These are phyloP conservation scores for Synanthedon vespiformis DNA, from an alignment of 2,888 invertebrate genomes.

Conservation along the genomic window DNA sequence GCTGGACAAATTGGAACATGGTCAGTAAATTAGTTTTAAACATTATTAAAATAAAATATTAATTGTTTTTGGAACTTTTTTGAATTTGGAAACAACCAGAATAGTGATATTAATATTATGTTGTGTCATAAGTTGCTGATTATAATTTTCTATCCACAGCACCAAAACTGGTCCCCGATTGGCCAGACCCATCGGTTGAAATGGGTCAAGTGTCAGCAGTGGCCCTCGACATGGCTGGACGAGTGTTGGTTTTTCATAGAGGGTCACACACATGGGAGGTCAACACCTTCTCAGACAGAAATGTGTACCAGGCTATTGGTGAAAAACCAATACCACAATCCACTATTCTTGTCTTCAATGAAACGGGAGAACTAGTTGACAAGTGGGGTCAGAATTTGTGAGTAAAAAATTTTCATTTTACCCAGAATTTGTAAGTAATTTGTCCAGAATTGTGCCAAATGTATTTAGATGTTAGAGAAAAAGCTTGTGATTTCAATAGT, in stretches of 20 bases:
- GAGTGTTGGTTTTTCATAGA: slow-evolving; percentile 86
- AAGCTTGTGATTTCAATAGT: background rate
- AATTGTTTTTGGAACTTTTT: too few relatives aligned
- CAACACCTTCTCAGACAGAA: slow-evolving; percentile 67
- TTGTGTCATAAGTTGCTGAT: too few relatives aligned
- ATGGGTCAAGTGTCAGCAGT: slow-evolving; percentile 87
- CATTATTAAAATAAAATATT: too few relatives aligned
- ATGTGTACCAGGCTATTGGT: slow-evolving; percentile 66
- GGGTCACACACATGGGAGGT: slow-evolving; percentile 75
- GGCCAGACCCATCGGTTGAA: slow-evolving; percentile 66
- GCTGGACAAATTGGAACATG: slow-evolving; percentile 36
- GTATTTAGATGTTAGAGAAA: background rate
- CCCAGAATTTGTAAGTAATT: background rate
- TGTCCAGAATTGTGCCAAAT: too few relatives aligned
- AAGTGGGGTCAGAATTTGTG: slow-evolving; percentile 79
- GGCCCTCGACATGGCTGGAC: slow-evolving; percentile 78
- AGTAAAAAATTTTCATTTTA: slow-evolving; percentile 25
- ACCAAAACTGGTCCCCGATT: slow-evolving; percentile 64
- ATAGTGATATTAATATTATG: too few relatives aligned
- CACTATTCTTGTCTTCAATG: slow-evolving; percentile 75
- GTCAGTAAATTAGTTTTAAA: slow-evolving; percentile 16
- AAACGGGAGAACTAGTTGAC: slow-evolving; percentile 71
- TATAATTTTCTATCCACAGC: slow-evolving; percentile 29
- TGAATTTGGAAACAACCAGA: too few relatives aligned
- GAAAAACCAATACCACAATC: slow-evolving; percentile 73